Conservation (phyloP, 2,113 vertebrate species). For the Chauna torquata region DNA sequence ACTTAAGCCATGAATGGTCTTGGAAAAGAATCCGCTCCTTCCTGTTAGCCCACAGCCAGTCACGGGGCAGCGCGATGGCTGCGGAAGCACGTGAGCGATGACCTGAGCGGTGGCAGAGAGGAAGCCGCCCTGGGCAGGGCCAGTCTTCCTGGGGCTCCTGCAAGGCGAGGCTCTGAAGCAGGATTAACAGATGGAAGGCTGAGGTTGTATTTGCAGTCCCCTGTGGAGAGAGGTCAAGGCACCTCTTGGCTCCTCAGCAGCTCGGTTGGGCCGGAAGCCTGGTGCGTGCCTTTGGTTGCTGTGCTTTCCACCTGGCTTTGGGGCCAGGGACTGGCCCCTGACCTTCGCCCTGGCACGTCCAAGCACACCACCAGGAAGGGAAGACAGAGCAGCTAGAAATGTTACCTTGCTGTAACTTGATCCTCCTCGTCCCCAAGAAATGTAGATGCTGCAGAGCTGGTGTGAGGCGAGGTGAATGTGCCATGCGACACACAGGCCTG, state of each 20-base stretch:
- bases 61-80: not conserved
- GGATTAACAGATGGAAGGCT: accelerated
- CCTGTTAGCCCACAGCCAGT: not conserved
- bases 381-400: not conserved
- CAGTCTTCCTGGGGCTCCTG: not conserved
- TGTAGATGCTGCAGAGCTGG: not conserved
- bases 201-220: not conserved
- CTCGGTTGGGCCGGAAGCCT: not conserved
- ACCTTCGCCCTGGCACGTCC: not conserved
- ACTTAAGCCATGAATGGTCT: not conserved
- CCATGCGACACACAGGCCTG: not conserved
- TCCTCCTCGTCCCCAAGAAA: not conserved
- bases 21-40: not conserved
- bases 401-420: too few relatives aligned
- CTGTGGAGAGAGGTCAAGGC: not conserved
- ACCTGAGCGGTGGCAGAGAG: not conserved
- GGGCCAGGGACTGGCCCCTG: not conserved
- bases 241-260: not conserved
- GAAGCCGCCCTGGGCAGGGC: not conserved
- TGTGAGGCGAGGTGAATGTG: not conserved
- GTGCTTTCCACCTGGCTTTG: not conserved
- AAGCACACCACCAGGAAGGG: too few relatives aligned
- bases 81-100: not conserved
- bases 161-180: not conserved
- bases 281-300: accelerated